A percentile compares a stretch with the other conserved stretches of the same genome.
Evolutionary conservation across 2,113 vertebrate genomes (phyloP).

Genomic region (Phoxinus phoxinus): DNA sequence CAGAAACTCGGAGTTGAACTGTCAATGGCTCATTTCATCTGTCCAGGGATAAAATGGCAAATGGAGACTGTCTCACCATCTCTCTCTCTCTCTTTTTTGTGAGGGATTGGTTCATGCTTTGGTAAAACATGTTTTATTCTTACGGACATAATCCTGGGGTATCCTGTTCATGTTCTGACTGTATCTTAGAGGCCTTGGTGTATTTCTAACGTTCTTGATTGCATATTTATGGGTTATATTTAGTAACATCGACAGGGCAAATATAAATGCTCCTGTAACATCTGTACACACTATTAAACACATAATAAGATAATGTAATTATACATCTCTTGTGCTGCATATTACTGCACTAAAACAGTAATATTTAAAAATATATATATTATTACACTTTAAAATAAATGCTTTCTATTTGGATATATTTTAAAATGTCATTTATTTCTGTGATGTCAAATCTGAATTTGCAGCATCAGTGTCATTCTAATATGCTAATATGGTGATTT

Average conservation of each 20-base stretch:
- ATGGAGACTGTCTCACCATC: background rate
- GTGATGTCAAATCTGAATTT: background rate
- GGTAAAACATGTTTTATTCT: background rate
- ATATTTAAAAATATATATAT: background rate
- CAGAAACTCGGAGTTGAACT: conserved; percentile 10
- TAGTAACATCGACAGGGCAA: no score
- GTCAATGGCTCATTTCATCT: conserved; percentile 18
- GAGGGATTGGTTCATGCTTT: background rate
- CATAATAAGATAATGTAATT: no score
- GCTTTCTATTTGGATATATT: background rate
- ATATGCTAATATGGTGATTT: no score
- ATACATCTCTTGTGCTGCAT: no score
- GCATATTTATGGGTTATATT: no score
- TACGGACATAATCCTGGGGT: background rate
- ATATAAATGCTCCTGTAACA: no score
- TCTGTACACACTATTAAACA: no score
- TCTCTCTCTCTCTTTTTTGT: background rate
- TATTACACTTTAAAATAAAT: background rate
- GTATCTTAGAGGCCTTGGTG: background rate
- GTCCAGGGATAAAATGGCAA: conserved; percentile 7
- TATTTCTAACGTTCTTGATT: no score
- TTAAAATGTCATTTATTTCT: background rate
- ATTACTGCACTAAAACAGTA: background rate
- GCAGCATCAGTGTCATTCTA: background rate
- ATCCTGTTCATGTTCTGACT: background rate